Base-by-base conservation (phyloP, 2,888 invertebrate genomes). In the Tetanocera ferruginea region DNA sequence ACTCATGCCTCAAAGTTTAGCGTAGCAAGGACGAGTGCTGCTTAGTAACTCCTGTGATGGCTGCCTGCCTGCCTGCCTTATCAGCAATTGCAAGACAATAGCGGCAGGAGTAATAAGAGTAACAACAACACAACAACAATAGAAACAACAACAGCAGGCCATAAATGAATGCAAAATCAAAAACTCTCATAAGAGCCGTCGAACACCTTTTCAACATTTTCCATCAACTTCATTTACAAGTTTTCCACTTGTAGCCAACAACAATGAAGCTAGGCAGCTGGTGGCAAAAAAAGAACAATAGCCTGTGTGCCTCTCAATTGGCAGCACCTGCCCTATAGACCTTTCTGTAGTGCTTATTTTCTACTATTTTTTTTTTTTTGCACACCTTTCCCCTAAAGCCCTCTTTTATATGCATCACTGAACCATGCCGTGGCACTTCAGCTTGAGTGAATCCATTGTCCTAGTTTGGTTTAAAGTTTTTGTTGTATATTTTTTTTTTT, bases 381-480 rank as follows among this genome's bases (percentile, higher is more conserved):
- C 43, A 43, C 43, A 43, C 43, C 43, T 43, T 43, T 37, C 43
- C 11, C 60, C 60, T 28, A 25, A 60, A 8, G 60, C 60, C 60
- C 14, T 60, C 60, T 28, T 60, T 14, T 28, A 14, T 28, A 60
- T 60, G 60, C 60, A 60, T 60, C 60, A 28, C 67, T 67, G 67
- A 34, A 43, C 57, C 43, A 72, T 77, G 71, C 80, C 78, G 79
- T 80, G 82, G 77, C 82, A 81, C 82, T 82, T 82, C 70, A 77
- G 77, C 79, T 74, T 70, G 77, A 79, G 80, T 76, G 76, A 76
- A 80, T 71, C 77, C 78, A 81, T 80, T 81, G 82, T 81, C 79
- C 80, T 66, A 82, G 17, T 78, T 80, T 76, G 5, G 17, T 62
- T 52, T 64, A 8, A 25, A 11, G 51, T 34, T 14, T 4, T 8